Evolutionary conservation across 2,113 vertebrate genomes (phyloP), one percentile per base, ranked within the genome.

Genomic region (Epinephelus fuscoguttatus): DNA sequence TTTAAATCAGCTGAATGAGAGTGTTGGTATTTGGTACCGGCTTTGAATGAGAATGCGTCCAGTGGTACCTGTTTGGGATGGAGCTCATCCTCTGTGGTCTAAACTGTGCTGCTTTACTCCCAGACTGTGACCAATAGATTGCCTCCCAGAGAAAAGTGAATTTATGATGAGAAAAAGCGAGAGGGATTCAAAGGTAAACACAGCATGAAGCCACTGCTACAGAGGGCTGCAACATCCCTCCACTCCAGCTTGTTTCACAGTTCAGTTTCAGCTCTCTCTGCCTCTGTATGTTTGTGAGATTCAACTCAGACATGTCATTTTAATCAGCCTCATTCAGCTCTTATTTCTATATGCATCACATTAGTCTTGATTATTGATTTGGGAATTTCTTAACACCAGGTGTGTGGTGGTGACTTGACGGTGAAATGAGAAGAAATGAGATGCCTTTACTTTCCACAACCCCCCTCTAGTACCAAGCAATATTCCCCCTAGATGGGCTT

Each of bases 401-500:
- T 60, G 33, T n/a, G 70, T 47, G 66, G 67, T 45, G 18, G 13
- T 23, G 77, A 77, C 67, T 79, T 79, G 15, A 62, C 78, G 69
- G 84, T 78, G 63, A 91, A 87, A 89, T 50, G n/a, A 75, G 53
- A 15, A 66, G 6, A 83, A 86, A 79, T 88, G 42, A 91, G 90
- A 93, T 92, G 73, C 89, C 84, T 91, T 84, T 33, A 88, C 81
- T 83, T 67, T 67, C 47, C 21, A 19, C 66, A 19, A 27, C 83
- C 69, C 75, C 70, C 15, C 70, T 55, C 70, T 76, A 49, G 53
- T 74, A 78, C 42, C 68, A 82, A 75, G 72, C 60, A 33, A 66
- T 88, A 92, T 89, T 93, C 90, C 93, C 91, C 49, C 84, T 82
- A 91, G 91, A 93, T 88, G 72, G 56, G 69, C 74, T 93, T 80